Evolutionary conservation across 2,113 vertebrate genomes (phyloP).

Genomic region (Anser brachyrhynchus): DNA sequence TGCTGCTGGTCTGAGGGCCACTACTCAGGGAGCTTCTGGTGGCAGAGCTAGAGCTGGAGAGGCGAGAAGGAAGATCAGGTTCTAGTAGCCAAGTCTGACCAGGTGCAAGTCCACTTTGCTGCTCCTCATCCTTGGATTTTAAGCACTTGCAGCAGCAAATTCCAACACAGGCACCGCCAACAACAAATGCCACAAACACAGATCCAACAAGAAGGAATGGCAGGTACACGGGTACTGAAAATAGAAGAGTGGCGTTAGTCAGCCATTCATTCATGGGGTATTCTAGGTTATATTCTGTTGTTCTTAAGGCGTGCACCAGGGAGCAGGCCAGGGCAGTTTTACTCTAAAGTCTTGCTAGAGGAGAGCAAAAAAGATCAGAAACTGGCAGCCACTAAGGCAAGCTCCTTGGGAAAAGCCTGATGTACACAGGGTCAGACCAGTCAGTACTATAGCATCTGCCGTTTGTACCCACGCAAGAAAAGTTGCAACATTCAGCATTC

Average conservation of each 20-base stretch:
- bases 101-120: slow-evolving; percentile 23
- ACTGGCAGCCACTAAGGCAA: background rate
- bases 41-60: slow-evolving; percentile 54
- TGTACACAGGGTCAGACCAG: background rate
- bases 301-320: too few species aligned
- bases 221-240: slow-evolving; percentile 72
- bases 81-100: slow-evolving; percentile 66
- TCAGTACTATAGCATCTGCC: background rate
- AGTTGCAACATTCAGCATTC: background rate
- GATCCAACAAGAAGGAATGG: slow-evolving; percentile 73
- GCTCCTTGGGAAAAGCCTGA: background rate
- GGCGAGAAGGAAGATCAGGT: slow-evolving; percentile 44
- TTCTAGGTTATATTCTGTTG: too few species aligned
- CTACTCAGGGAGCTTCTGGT: background rate
- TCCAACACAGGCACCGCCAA: slow-evolving; percentile 60
- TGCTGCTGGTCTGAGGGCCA: background rate
- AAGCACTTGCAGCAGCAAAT: slow-evolving; percentile 73
- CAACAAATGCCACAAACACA: slow-evolving; percentile 61
- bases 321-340: background rate
- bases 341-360: background rate
- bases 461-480: background rate
- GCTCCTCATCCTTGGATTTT: slow-evolving; percentile 42
- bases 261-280: rapidly evolving
- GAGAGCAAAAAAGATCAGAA: background rate
- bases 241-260: background rate